phyloP scores from a whole-genome alignment of 1,140 invertebrate genomes.

The Drosophila sturtevanti region DNA sequence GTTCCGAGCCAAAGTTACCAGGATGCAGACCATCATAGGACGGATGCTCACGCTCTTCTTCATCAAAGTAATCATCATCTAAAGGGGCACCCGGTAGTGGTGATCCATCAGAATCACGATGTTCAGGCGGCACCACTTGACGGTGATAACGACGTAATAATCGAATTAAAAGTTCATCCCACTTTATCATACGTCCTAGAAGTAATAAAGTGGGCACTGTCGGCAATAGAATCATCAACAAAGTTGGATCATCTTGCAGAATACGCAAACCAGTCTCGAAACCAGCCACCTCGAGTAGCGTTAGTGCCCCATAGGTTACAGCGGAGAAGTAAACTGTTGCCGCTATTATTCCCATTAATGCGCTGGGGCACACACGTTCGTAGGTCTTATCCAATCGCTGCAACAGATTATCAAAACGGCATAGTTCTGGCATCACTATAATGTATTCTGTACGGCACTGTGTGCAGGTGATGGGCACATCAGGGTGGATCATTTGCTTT shows the following conservation, averaged over 20 bases:
- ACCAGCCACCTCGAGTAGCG: conserved; percentile 47
- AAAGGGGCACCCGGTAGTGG: conserved; percentile 56
- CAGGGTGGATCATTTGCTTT: conserved; percentile 43
- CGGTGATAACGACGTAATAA: conserved; percentile 47
- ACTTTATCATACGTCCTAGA: conserved; percentile 39
- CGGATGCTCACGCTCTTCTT: conserved; percentile 17
- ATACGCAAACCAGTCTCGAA: conserved; percentile 35
- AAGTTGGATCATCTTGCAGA: conserved; percentile 50
- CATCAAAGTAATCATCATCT: conserved; percentile 52
- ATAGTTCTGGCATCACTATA: conserved; percentile 46
- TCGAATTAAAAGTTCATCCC: conserved; percentile 46
- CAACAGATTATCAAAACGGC: conserved; percentile 44
- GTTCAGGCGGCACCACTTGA: conserved; percentile 11
- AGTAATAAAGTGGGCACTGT: conserved; percentile 46
- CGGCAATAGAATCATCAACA: conserved; percentile 60
- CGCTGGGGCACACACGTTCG: conserved; percentile 46
- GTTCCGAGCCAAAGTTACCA: conserved; percentile 10
- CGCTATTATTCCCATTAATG: conserved; percentile 51
- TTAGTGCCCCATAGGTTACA: conserved; percentile 48
- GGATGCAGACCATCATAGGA: conserved; percentile 22
- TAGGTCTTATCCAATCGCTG: conserved; percentile 42
- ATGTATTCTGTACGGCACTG: conserved; percentile 65
- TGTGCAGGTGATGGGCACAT: conserved; percentile 36
- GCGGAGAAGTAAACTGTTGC: conserved; percentile 57
- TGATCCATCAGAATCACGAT: conserved; percentile 29